phyloP scores from a whole-genome alignment of 2,888 invertebrate genomes.

The Bombyx huttoni region DNA sequence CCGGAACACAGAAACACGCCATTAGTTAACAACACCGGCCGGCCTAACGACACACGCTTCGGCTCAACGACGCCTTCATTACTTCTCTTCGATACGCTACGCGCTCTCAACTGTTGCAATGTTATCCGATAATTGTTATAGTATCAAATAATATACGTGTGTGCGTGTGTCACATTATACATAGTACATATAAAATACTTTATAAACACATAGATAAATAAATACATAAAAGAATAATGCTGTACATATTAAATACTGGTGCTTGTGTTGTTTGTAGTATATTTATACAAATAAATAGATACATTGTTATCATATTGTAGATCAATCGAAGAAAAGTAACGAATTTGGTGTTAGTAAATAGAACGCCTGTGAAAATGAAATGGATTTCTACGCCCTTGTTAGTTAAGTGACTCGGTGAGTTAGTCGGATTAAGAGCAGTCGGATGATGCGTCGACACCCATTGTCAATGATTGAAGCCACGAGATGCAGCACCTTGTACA shows the following conservation, averaged over 20 bases:
- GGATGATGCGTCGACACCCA: constrained; percentile 35
- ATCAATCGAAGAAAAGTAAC: constrained; percentile 45
- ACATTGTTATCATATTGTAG: not conserved
- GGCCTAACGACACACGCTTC: constrained; percentile 10
- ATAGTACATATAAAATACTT: too few relatives aligned
- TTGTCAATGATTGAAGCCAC: constrained; percentile 20
- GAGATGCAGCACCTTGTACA: constrained; percentile 35
- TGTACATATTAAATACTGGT: too few relatives aligned
- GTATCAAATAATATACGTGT: constrained; percentile 2
- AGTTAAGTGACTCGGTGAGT: constrained; percentile 44
- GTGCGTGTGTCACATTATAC: not conserved
- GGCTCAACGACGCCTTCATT: constrained; percentile 14
- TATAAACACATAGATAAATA: too few relatives aligned
- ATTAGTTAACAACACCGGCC: constrained; percentile 51
- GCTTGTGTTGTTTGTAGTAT: too few relatives aligned
- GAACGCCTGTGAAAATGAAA: constrained; percentile 19
- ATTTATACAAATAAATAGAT: not conserved
- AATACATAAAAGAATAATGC: too few relatives aligned
- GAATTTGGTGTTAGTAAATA: constrained; percentile 51
- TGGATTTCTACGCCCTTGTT: constrained; percentile 52
- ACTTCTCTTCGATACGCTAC: constrained; percentile 31
- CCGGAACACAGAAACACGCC: constrained; percentile 71
- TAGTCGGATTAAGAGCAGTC: constrained; percentile 31
- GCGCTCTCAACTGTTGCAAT: not conserved
- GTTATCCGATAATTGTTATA: not conserved